These are phyloP conservation scores for Prorops nasuta DNA, from an alignment of 1,140 invertebrate genomes.

Conservation along the genomic window DNA sequence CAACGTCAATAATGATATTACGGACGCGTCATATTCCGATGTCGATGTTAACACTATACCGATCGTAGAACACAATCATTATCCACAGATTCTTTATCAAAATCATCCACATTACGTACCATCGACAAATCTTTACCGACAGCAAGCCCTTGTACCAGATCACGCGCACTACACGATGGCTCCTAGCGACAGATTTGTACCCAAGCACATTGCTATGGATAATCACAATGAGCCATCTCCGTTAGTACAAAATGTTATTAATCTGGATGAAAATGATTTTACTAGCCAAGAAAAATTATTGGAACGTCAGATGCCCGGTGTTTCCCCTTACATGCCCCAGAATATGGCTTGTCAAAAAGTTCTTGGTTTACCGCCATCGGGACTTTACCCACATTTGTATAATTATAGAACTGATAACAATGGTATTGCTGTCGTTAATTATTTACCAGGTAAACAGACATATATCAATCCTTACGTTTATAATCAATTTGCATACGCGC, in stretches of 20 bases:
- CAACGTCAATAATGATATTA: constrained; percentile 16
- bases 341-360: constrained; percentile 37
- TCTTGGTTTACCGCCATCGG: constrained; percentile 35
- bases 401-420: constrained; percentile 42
- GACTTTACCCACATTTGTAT: constrained; percentile 49
- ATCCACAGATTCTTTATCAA: constrained; percentile 43
- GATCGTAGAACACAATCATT: constrained; percentile 34
- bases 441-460: constrained; percentile 42
- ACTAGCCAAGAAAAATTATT: constrained; percentile 16
- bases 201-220: too few relatives aligned
- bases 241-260: background rate
- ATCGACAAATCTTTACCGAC: constrained; percentile 37
- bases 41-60: constrained; percentile 27
- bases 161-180: constrained; percentile 33
- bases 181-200: constrained; percentile 6
- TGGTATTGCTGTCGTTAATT: constrained; percentile 49
- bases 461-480: constrained; percentile 45
- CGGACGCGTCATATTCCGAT: constrained; percentile 26
- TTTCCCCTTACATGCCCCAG: constrained; percentile 32
- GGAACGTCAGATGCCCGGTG: constrained; percentile 17
- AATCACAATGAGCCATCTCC: background rate
- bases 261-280: constrained; percentile 3
- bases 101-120: constrained; percentile 34
- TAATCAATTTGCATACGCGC: constrained; percentile 35
- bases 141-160: constrained; percentile 42